Conservation (phyloP, 2,888 invertebrate species). For the Drosophila mimetica region DNA sequence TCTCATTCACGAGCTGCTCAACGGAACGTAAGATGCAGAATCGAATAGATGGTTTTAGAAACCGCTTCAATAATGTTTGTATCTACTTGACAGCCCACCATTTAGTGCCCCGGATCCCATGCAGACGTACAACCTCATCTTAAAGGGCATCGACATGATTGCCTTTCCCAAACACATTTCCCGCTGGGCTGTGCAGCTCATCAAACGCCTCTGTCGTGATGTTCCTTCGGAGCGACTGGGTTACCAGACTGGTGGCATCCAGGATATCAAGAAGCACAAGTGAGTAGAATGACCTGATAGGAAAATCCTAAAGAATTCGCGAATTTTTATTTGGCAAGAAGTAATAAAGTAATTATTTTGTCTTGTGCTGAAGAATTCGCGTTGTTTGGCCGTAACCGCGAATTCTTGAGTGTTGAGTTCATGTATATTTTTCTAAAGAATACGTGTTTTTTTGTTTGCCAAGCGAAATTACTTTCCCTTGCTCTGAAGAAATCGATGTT, state of each 20-base stretch:
- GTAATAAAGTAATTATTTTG: no score
- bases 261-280: conserved; percentile 94
- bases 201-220: conserved; percentile 93
- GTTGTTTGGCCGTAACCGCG: no score
- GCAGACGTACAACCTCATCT: conserved; percentile 96
- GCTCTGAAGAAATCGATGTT: no score
- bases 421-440: no score
- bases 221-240: conserved; percentile 95
- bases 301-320: no score
- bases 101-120: conserved; percentile 96
- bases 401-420: no score
- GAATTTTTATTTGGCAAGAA: no score
- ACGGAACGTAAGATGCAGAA: conserved; percentile 89
- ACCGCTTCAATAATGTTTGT: not conserved
- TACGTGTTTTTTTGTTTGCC: no score
- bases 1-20: conserved; percentile 93
- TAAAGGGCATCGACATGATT: conserved; percentile 95
- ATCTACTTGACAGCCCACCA: conserved; percentile 87
- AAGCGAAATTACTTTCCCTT: no score
- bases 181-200: conserved; percentile 91
- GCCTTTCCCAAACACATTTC: conserved; percentile 92
- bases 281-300: conserved; percentile 76
- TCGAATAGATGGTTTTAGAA: no score
- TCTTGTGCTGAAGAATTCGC: no score
- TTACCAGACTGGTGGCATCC: conserved; percentile 94